Conservation (phyloP, 1,140 invertebrate species). For the Rhyzopertha dominica region DNA sequence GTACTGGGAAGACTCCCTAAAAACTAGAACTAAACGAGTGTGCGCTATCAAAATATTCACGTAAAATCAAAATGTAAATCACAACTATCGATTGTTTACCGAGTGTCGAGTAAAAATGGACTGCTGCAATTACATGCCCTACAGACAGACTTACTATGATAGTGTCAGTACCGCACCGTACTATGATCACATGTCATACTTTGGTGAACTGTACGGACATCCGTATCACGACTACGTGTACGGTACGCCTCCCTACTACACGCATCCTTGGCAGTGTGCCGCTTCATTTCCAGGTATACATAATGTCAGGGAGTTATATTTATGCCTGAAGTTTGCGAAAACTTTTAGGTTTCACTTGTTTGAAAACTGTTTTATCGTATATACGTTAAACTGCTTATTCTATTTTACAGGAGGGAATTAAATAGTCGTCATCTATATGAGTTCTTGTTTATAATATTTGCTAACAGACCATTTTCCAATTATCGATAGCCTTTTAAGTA, state of each 20-base stretch:
- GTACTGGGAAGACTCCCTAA: too few species aligned
- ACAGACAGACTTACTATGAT: constrained; percentile 45
- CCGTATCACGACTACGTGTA: constrained; percentile 36
- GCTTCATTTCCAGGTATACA: constrained; percentile 32
- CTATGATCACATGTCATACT: constrained; percentile 24
- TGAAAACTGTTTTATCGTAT: too few species aligned
- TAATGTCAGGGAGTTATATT: constrained; percentile 5
- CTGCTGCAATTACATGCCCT: constrained; percentile 52
- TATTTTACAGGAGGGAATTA: too few species aligned
- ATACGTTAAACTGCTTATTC: too few species aligned
- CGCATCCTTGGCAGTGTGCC: constrained; percentile 34
- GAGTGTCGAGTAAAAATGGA: constrained; percentile 42
- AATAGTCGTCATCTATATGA: too few species aligned
- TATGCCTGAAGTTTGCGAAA: neutral
- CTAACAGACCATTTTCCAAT: too few species aligned
- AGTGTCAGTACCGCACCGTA: constrained; percentile 31
- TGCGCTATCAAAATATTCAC: too few species aligned
- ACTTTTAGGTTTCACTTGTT: too few species aligned
- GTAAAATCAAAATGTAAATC: too few species aligned
- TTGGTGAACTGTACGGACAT: constrained; percentile 47
- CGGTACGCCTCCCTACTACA: constrained; percentile 33
- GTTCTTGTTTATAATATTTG: too few species aligned
- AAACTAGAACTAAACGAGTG: too few species aligned
- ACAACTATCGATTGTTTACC: constrained; percentile 1
- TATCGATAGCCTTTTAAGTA: too few species aligned